phyloP scores from a whole-genome alignment of 2,888 invertebrate species.

The Scotopteryx bipunctaria region DNA sequence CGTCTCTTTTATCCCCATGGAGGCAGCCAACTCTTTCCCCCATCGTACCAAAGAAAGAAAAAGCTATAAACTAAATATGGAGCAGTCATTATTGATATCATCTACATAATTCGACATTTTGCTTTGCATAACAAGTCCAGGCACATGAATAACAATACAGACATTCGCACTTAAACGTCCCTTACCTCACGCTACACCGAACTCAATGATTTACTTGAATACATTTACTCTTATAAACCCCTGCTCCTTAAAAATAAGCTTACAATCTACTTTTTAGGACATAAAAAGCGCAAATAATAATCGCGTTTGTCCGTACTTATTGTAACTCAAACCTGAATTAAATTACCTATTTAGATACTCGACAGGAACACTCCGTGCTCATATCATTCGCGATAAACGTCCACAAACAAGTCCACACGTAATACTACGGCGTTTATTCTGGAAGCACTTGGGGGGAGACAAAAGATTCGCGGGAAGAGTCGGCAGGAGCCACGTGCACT shows the following conservation, averaged over 20 bases:
- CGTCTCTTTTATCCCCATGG: slow-evolving; percentile 8
- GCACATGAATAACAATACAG: slow-evolving; percentile 59
- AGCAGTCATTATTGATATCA: slow-evolving; percentile 61
- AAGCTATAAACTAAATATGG: slow-evolving; percentile 54
- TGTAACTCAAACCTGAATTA: slow-evolving; percentile 24
- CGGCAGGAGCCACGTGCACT: slow-evolving; percentile 66
- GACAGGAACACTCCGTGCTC: slow-evolving; percentile 27
- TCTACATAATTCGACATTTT: slow-evolving; percentile 68
- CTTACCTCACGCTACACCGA: slow-evolving; percentile 39
- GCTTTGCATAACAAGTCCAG: slow-evolving; percentile 64
- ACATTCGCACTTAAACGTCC: slow-evolving; percentile 52
- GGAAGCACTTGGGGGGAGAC: slow-evolving; percentile 62
- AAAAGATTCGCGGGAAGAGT: slow-evolving; percentile 64
- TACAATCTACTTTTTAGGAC: slow-evolving; percentile 24
- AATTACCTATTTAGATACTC: slow-evolving; percentile 36
- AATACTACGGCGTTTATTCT: slow-evolving; percentile 55
- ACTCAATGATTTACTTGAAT: slow-evolving; percentile 30
- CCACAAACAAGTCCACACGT: slow-evolving; percentile 42
- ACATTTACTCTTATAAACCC: slow-evolving; percentile 20
- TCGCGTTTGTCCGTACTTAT: slow-evolving; percentile 24
- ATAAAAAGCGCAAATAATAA: slow-evolving; percentile 34
- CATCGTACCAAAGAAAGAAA: slow-evolving; percentile 42
- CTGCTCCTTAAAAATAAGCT: slow-evolving; percentile 23
- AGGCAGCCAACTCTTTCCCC: slow-evolving; percentile 11
- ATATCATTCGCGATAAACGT: slow-evolving; percentile 35